Evolutionary conservation across 2,797 vertebrate genomes (phyloP).

Genomic region (Tokudaia muenninki): DNA sequence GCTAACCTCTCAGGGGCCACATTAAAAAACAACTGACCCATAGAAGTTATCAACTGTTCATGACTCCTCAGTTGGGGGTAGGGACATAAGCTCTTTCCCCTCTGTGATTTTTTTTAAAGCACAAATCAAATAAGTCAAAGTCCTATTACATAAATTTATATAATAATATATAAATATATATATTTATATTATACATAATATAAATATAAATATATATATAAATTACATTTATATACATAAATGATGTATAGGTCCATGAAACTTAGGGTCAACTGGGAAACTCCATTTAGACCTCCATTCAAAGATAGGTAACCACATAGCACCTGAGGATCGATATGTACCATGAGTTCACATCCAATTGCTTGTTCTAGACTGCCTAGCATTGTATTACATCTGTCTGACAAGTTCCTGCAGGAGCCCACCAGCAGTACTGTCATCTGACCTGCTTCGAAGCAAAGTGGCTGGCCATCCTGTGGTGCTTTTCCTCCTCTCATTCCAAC

Average conservation of each 20-base stretch:
- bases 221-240: too few species aligned
- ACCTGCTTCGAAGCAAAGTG: background rate
- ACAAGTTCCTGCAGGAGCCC: background rate
- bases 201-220: too few species aligned
- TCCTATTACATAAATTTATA: too few species aligned
- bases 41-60: background rate
- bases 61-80: background rate
- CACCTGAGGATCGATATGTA: rapidly evolving
- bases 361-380: rapidly evolving
- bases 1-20: background rate
- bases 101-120: background rate
- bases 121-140: background rate
- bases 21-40: background rate
- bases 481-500: background rate
- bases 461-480: rapidly evolving
- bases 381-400: rapidly evolving
- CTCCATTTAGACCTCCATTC: background rate
- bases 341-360: rapidly evolving
- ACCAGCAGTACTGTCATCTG: rapidly evolving
- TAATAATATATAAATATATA: too few species aligned
- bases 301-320: background rate
- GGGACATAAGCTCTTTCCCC: background rate
- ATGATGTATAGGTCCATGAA: background rate
- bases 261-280: background rate
- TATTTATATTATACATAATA: too few species aligned